These are phyloP conservation scores for Neoseiulus cucumeris DNA, from an alignment of 1,140 invertebrate species.

Conservation along the genomic window DNA sequence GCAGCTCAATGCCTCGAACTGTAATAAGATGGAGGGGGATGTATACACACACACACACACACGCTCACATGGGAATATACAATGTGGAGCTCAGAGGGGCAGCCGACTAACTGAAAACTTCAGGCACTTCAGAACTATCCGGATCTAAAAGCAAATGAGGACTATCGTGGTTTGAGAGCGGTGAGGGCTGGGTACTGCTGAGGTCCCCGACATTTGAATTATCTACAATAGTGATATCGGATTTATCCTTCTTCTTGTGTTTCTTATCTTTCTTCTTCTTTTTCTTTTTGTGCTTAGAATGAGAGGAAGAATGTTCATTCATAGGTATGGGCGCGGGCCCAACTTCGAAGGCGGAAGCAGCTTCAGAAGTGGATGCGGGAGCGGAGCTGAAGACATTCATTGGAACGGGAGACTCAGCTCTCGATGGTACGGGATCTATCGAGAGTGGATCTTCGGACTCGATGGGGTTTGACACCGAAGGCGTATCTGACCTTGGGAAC, in stretches of 20 bases:
- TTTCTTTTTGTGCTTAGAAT: slow-evolving; percentile 1
- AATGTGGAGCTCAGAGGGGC: too few species aligned
- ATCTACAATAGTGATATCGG: not conserved
- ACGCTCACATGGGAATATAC: too few species aligned
- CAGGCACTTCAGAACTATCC: too few species aligned
- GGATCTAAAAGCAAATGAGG: too few species aligned
- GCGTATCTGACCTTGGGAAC: not conserved
- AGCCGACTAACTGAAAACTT: too few species aligned
- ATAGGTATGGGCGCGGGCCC: not conserved
- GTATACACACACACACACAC: too few species aligned
- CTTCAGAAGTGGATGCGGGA: not conserved
- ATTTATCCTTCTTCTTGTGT: not conserved
- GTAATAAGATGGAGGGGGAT: too few species aligned
- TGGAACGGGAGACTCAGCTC: not conserved
- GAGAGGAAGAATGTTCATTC: not conserved
- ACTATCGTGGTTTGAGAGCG: not conserved
- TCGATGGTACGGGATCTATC: not conserved
- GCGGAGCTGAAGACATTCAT: not conserved
- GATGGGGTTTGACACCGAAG: not conserved
- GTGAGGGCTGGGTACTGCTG: not conserved
- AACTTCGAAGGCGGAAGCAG: not conserved
- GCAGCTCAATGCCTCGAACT: too few species aligned
- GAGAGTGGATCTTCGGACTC: not conserved
- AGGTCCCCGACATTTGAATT: not conserved
- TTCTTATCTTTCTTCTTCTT: slow-evolving; percentile 9